Conservation (phyloP, 2,113 vertebrate genomes). For the Phyllostomus hastatus region DNA sequence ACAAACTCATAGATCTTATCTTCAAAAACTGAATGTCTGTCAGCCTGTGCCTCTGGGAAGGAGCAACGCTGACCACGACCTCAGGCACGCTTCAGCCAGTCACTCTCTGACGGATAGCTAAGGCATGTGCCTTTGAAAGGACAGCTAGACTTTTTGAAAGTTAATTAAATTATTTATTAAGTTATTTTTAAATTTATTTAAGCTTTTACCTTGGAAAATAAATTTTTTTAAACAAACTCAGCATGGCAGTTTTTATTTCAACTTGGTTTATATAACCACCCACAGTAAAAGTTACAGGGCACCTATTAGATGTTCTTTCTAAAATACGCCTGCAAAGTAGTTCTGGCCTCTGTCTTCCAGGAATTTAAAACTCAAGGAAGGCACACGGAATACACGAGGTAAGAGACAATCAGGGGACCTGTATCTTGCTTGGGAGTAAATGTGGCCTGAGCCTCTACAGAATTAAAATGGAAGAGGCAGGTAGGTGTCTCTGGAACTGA, state of each 20-base stretch:
- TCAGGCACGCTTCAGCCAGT: not conserved
- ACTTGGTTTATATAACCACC: not conserved
- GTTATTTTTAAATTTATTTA: slow-evolving; percentile 61
- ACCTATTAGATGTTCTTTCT: not conserved
- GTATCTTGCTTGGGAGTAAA: not conserved
- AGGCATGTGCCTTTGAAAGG: not conserved
- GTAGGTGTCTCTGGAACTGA: not conserved
- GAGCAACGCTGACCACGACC: not conserved
- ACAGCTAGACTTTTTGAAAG: not conserved
- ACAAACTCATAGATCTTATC: not conserved
- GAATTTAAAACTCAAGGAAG: slow-evolving; percentile 19
- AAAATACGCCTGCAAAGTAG: not conserved
- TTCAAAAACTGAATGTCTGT: slow-evolving; percentile 13
- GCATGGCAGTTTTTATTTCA: not conserved
- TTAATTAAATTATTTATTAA: slow-evolving; percentile 59
- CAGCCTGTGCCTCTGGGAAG: not conserved
- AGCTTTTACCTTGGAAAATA: slow-evolving; percentile 45
- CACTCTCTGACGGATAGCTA: not conserved
- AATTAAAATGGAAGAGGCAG: not conserved
- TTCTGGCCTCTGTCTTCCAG: not conserved
- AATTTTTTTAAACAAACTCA: slow-evolving; percentile 41
- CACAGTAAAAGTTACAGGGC: not conserved
- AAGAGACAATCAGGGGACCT: not conserved
- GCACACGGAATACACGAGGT: not conserved
- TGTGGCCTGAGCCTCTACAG: not conserved